phyloP scores from a whole-genome alignment of 92 coral and sea anemone species.

The Porites rus region DNA sequence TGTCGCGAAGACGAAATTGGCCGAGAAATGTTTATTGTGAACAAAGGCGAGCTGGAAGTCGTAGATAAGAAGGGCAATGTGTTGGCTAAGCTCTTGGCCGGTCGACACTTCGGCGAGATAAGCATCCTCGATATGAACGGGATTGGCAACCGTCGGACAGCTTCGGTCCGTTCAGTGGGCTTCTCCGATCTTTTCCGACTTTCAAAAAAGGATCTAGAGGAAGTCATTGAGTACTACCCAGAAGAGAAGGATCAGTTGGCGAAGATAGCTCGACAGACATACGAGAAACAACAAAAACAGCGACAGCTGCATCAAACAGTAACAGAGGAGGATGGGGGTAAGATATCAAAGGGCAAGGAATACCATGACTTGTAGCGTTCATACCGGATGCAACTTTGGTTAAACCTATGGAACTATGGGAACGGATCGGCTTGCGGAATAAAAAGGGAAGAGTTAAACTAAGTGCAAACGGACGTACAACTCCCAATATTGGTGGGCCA shows the following conservation, averaged over 20 bases:
- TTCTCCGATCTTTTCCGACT: conserved; percentile 96
- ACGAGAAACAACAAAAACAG: conserved; percentile 78
- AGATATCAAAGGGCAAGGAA: background rate
- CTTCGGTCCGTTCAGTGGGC: conserved; percentile 96
- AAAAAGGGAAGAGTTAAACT: too few relatives aligned
- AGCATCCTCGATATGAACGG: conserved; percentile 93
- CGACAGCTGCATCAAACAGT: conserved; percentile 45
- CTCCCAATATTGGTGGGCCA: too few relatives aligned
- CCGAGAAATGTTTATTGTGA: conserved; percentile 95
- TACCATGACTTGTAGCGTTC: too few relatives aligned
- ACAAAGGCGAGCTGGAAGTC: conserved; percentile 90
- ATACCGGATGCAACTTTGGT: too few relatives aligned
- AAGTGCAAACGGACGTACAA: too few relatives aligned
- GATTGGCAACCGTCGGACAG: conserved; percentile 95
- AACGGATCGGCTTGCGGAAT: too few relatives aligned
- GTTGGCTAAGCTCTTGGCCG: conserved; percentile 87
- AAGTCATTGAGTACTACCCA: conserved; percentile 87
- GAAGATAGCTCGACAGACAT: conserved; percentile 85
- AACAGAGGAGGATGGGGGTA: conserved; percentile 38
- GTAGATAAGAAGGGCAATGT: conserved; percentile 76
- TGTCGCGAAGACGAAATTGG: conserved; percentile 95
- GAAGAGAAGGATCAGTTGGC: conserved; percentile 86
- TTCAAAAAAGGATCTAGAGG: conserved; percentile 89
- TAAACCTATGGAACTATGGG: too few relatives aligned
- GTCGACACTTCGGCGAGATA: conserved; percentile 96